Base-by-base conservation (phyloP, 2,888 invertebrate genomes). In the Idaea straminata region DNA sequence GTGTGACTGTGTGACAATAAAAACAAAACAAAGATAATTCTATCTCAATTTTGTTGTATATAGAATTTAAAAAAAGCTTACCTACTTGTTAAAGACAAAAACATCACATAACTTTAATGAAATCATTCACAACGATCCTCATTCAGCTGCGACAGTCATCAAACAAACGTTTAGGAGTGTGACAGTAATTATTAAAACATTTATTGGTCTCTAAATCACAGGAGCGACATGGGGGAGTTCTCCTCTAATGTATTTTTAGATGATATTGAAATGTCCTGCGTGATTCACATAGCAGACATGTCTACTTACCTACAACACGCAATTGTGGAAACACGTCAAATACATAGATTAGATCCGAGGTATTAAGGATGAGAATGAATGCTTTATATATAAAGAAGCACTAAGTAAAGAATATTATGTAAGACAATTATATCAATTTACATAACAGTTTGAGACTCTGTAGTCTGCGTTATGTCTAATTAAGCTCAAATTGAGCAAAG, bases 171-270 rank as follows among this genome's bases (percentile, higher is more conserved):
- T 47, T 75, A 75, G 75, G 68, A 69, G 57, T 63, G 69, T 70
- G 68, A 77, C 75, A 74, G 59, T 71, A 69, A 70, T 75, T 77
- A 77, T 72, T 67, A 61, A 70, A 77, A 76, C 76, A 74, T 79
- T 83, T 78, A 82, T 76, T 68, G 72, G 66, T 73, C 74, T 72
- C 69, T 82, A 79, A 83, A 83, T 83, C 82, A 82, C 72, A 60
- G 75, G 70, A 64, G 64, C 63, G 66, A 66, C 72, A 73, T 67
- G 68, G 73, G 74, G 70, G 74, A 76, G 72, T 72, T 70, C 69
- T 75, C 76, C 74, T 75, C 70, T 74, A 77, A 69, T 71, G 62
- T 82, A 82, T 82, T 76, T 81, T 75, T 81, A 79, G 80, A 77
- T 68, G 72, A 63, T 71, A 78, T 76, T 79, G 73, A 77, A 77